phyloP scores from a whole-genome alignment of 2,113 vertebrate species.

The Neolamprologus modestus region DNA sequence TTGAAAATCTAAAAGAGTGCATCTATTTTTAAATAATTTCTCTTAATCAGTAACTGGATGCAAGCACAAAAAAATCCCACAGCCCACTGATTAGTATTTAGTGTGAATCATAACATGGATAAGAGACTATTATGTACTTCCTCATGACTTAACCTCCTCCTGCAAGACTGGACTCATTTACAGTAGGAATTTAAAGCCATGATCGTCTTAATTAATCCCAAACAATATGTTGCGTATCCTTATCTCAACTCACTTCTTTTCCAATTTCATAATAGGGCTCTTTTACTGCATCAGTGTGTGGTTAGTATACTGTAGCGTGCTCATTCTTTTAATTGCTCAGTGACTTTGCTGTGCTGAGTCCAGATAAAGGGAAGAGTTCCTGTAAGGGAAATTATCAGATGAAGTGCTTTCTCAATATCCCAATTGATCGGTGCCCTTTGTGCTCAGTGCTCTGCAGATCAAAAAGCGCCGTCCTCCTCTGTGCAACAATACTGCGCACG shows the following conservation, averaged over 20 bases:
- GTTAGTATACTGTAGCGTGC: background rate
- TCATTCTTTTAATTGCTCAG: constrained; percentile 28
- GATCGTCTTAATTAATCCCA: constrained; percentile 11
- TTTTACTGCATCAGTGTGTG: background rate
- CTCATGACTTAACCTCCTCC: background rate
- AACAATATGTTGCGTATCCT: constrained; percentile 1
- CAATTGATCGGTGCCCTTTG: constrained; percentile 8
- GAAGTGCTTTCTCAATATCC: constrained; percentile 24
- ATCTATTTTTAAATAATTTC: background rate
- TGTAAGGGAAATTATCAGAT: constrained; percentile 26
- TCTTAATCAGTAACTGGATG: constrained; percentile 12
- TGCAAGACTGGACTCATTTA: background rate
- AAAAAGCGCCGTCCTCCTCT: background rate
- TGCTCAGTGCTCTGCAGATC: background rate
- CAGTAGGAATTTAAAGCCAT: background rate
- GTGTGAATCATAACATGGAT: background rate
- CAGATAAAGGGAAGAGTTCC: constrained; percentile 17
- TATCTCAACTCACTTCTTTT: constrained; percentile 15
- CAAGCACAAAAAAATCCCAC: background rate
- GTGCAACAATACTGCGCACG: background rate
- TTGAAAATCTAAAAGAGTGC: background rate
- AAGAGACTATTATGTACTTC: background rate
- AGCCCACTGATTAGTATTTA: background rate
- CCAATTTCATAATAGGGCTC: constrained; percentile 1
- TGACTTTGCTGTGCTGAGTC: constrained; percentile 16